A percentile compares a stretch with the other conserved stretches of the same genome.
phyloP scores from a whole-genome alignment of 30 jellyfish, hydroid and myxozoan genomes.

The Mastigias papua region DNA sequence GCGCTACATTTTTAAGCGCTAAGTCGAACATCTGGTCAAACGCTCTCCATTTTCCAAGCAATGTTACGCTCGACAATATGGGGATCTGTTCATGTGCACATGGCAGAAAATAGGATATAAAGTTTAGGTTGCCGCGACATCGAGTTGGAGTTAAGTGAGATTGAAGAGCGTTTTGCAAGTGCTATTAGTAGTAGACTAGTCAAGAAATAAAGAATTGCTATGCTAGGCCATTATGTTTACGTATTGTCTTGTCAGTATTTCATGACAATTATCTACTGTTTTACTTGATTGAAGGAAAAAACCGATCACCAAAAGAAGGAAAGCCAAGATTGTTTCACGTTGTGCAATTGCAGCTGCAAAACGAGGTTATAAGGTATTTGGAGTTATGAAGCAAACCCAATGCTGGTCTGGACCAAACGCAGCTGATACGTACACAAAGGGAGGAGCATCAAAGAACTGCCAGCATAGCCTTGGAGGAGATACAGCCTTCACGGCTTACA shows the following conservation, averaged over 20 bases:
- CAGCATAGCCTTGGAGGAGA: conserved; percentile 56
- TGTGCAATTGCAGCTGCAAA: conserved; percentile 57
- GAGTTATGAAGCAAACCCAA: conserved; percentile 72
- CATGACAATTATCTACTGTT: not conserved
- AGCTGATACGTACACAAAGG: conserved; percentile 35
- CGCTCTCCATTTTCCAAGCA: too few species aligned
- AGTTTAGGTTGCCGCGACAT: too few species aligned
- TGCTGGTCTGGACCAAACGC: conserved; percentile 93
- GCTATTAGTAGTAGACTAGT: too few species aligned
- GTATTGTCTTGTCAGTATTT: not conserved
- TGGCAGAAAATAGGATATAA: too few species aligned
- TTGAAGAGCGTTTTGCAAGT: too few species aligned
- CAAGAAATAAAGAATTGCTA: too few species aligned
- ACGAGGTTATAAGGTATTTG: conserved; percentile 57
- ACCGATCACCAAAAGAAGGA: not conserved
- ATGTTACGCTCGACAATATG: too few species aligned
- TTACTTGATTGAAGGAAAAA: conserved; percentile 1
- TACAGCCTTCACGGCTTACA: conserved; percentile 55
- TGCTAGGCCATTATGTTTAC: too few species aligned
- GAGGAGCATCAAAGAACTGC: conserved; percentile 66
- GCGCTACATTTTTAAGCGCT: too few species aligned
- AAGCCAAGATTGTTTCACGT: conserved; percentile 10
- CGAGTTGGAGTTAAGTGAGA: too few species aligned
- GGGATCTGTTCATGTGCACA: too few species aligned
- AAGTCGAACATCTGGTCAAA: too few species aligned